Conservation (phyloP, 92 coral and sea anemone genomes). For the Actinostola sp. region DNA sequence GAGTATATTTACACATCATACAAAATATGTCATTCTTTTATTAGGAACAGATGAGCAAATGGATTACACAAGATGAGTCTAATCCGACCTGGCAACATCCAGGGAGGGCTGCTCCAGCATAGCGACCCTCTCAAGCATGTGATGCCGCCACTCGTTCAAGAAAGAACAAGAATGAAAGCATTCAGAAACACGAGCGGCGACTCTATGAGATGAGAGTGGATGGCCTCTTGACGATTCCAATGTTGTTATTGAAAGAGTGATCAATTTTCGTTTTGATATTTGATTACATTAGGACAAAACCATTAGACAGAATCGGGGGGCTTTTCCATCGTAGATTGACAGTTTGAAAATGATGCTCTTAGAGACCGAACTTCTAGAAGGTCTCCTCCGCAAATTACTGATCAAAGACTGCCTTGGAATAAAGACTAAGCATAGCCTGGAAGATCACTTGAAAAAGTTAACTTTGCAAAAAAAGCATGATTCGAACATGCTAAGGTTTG, state of each 20-base stretch:
- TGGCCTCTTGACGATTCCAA: conserved; percentile 31
- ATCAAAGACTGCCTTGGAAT: too few species aligned
- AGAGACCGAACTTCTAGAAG: conserved; percentile 29
- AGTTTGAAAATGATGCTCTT: conserved; percentile 23
- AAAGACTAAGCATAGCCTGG: too few species aligned
- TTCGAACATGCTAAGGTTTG: not conserved
- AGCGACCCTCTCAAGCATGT: not conserved
- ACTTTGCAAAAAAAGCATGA: not conserved
- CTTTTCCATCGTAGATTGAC: conserved; percentile 18
- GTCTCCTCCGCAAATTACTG: not conserved
- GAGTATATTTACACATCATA: conserved; percentile 76
- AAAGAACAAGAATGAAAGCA: not conserved
- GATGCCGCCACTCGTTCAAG: not conserved
- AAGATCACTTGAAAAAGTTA: too few species aligned
- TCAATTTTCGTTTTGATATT: conserved; percentile 80
- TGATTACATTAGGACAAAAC: conserved; percentile 81
- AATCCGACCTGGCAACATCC: conserved; percentile 25
- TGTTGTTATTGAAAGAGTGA: conserved; percentile 63
- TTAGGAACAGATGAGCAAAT: conserved; percentile 68
- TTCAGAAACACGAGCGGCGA: not conserved
- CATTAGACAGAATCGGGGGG: conserved; percentile 56
- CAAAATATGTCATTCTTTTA: conserved; percentile 75
- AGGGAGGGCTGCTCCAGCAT: not conserved
- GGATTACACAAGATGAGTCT: conserved; percentile 62
- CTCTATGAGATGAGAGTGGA: not conserved